Conservation (phyloP, 2,113 vertebrate species). For the Cryptomyrus ogoouensis region DNA sequence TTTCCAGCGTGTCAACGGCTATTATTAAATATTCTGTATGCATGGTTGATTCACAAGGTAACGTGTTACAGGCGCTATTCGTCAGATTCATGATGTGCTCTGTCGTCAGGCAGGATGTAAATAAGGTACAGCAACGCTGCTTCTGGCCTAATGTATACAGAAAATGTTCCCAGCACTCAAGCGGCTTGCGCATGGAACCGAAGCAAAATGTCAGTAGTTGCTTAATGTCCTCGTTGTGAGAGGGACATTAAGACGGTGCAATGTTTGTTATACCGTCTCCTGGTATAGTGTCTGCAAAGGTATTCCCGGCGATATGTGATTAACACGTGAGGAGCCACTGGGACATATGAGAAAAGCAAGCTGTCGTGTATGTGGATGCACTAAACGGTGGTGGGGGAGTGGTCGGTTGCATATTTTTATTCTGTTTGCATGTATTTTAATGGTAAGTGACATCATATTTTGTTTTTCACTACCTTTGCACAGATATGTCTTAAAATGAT, state of each 20-base stretch:
- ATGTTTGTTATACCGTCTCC: not conserved
- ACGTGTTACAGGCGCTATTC: not conserved
- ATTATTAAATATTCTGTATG: not conserved
- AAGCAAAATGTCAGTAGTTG: not conserved
- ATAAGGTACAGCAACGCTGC: not conserved
- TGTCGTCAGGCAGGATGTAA: not conserved
- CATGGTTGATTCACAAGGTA: not conserved
- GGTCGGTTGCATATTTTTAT: not conserved
- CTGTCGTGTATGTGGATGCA: not conserved
- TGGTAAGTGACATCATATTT: not conserved
- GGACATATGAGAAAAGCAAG: not conserved
- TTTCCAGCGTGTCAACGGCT: not conserved
- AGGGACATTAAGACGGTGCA: not conserved
- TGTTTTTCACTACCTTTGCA: not conserved
- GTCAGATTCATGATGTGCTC: not conserved
- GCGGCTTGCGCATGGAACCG: not conserved
- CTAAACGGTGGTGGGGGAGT: not conserved
- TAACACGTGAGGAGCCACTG: not conserved
- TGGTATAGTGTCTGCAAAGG: not conserved
- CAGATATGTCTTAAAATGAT: not conserved
- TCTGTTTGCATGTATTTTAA: not conserved
- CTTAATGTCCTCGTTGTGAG: not conserved
- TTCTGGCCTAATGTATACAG: not conserved
- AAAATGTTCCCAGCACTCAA: not conserved
- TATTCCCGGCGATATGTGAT: not conserved